These are phyloP conservation scores for Apostichopus japonicus DNA, from an alignment of 35 echinoderm and acorn worm species.

Conservation along the genomic window DNA sequence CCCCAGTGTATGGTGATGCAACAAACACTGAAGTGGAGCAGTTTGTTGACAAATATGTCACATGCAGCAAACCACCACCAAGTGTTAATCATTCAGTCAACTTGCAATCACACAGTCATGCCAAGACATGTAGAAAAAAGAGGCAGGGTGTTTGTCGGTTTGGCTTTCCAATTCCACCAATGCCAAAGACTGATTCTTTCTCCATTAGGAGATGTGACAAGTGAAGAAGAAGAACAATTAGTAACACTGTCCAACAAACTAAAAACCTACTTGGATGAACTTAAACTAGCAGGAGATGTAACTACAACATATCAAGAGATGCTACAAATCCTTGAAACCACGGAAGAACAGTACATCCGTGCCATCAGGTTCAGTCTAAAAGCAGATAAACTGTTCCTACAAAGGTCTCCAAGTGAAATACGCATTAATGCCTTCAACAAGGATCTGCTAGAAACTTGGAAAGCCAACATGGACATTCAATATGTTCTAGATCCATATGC, in stretches of 20 bases:
- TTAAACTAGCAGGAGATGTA: slow-evolving; percentile 13
- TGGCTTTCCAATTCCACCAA: slow-evolving; percentile 73
- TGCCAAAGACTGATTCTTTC: slow-evolving; percentile 65
- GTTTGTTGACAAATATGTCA: slow-evolving; percentile 64
- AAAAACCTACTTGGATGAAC: slow-evolving; percentile 1
- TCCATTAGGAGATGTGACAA: slow-evolving; percentile 19
- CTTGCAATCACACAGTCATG: slow-evolving; percentile 61
- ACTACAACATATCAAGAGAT: slow-evolving; percentile 50
- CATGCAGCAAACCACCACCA: slow-evolving; percentile 31
- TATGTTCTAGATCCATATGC: slow-evolving; percentile 77
- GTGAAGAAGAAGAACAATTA: slow-evolving; percentile 1
- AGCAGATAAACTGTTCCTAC: slow-evolving; percentile 61
- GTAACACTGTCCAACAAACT: background rate
- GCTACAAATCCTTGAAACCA: slow-evolving; percentile 25
- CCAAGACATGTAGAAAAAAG: slow-evolving; percentile 65
- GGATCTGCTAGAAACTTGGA: slow-evolving; percentile 57
- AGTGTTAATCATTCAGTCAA: slow-evolving; percentile 31
- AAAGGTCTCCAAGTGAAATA: slow-evolving; percentile 68
- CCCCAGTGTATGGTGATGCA: slow-evolving; percentile 22
- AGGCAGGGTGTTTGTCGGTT: slow-evolving; percentile 64
- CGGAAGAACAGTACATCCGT: slow-evolving; percentile 57
- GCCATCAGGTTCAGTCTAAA: slow-evolving; percentile 54
- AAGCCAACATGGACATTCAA: slow-evolving; percentile 70
- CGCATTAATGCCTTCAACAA: slow-evolving; percentile 63
- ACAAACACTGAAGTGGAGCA: slow-evolving; percentile 34